These are phyloP conservation scores for Pelagia noctiluca DNA, from an alignment of 30 jellyfish, hydroid and myxozoan species.

Conservation along the genomic window DNA sequence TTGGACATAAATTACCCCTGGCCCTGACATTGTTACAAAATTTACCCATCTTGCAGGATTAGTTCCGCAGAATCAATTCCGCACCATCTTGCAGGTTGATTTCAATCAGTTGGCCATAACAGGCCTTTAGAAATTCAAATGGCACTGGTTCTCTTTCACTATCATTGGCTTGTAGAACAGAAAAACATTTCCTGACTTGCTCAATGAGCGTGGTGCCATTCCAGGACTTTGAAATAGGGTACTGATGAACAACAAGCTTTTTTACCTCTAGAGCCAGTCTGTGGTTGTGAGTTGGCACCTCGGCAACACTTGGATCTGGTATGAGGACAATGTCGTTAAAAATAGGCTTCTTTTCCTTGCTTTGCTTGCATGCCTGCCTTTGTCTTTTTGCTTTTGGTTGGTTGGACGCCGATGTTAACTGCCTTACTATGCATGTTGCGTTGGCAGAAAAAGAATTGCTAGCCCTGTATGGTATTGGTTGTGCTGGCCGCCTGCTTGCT, in stretches of 20 bases:
- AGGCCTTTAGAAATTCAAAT: conserved; percentile 16
- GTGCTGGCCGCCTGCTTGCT: background rate
- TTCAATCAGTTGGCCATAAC: conserved; percentile 7
- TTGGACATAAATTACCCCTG: conserved; percentile 2
- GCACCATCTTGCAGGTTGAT: conserved; percentile 19
- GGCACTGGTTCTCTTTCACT: conserved; percentile 2
- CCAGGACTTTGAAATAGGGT: conserved; percentile 11
- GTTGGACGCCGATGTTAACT: too few species aligned
- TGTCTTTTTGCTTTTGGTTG: conserved; percentile 1
- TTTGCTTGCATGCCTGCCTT: conserved; percentile 6
- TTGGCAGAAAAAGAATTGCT: too few species aligned
- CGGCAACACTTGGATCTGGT: conserved; percentile 4
- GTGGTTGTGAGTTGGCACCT: conserved; percentile 15
- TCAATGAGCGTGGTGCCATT: conserved; percentile 6
- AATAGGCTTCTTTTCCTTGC: conserved; percentile 1
- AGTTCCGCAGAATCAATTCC: conserved; percentile 3
- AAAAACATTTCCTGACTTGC: conserved; percentile 7
- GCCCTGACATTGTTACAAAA: conserved; percentile 7
- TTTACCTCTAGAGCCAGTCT: conserved; percentile 9
- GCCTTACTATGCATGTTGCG: too few species aligned
- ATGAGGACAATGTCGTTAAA: conserved; percentile 12
- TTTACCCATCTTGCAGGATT: too few species aligned
- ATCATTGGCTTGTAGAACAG: conserved; percentile 15
- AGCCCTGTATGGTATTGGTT: background rate
- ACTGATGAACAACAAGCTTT: conserved; percentile 14